Percentiles rank a stretch among this genome's conserved stretches.
These are phyloP conservation scores for Acropternis orthonyx DNA, from an alignment of 2,797 vertebrate species.

Conservation along the genomic window DNA sequence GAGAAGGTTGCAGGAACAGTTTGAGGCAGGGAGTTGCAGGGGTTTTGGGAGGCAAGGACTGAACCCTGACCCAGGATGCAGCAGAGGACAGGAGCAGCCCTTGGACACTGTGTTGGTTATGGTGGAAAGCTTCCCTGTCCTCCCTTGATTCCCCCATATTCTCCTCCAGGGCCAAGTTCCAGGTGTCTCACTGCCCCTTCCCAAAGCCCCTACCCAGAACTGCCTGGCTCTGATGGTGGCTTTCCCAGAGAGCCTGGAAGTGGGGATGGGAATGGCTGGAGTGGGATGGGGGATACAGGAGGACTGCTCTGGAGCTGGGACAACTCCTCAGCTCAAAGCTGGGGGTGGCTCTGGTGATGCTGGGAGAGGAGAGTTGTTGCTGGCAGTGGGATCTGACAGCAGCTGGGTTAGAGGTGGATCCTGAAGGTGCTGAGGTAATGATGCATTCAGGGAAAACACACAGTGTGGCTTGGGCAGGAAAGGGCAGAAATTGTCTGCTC, in stretches of 20 bases:
- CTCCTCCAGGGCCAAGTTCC: neutral
- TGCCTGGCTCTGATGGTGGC: fast-evolving
- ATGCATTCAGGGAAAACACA: fast-evolving
- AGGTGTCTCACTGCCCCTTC: neutral
- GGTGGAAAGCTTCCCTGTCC: neutral
- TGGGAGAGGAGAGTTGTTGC: neutral
- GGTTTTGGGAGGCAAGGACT: neutral
- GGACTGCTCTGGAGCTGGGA: neutral
- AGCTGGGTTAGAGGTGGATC: neutral
- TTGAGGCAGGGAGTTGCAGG: neutral
- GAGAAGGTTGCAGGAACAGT: neutral
- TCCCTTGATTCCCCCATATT: neutral
- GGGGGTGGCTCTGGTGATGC: neutral
- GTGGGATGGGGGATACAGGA: neutral
- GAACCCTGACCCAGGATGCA: neutral
- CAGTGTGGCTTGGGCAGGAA: fast-evolving
- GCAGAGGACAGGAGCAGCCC: neutral
- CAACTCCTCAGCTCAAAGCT: neutral
- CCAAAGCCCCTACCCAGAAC: neutral
- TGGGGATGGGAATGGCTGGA: neutral
- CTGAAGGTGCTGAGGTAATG: neutral
- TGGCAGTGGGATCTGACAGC: neutral
- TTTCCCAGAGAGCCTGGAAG: neutral
- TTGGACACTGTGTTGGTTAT: fast-evolving
- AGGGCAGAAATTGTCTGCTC: neutral